These are phyloP conservation scores for Drosophila antonietae DNA, from an alignment of 2,888 invertebrate genomes.

Conservation along the genomic window DNA sequence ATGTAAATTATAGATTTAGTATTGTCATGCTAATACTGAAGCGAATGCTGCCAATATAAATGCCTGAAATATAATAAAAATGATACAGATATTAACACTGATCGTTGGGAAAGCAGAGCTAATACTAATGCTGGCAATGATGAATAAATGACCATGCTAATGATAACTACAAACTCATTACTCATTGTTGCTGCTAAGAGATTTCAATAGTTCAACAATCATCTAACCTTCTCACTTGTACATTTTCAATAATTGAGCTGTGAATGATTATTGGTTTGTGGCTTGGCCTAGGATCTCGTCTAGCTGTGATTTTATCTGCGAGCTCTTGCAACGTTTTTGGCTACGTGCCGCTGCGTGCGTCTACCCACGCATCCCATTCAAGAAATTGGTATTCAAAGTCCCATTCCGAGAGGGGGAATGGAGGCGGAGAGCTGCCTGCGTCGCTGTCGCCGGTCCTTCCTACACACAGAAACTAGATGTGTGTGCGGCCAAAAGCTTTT, in stretches of 20 bases:
- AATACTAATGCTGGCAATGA: background rate
- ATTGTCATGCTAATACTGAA: too few species aligned
- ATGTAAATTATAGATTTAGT: too few species aligned
- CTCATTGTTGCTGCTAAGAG: background rate
- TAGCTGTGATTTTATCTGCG: constrained; percentile 48
- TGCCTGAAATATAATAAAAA: background rate
- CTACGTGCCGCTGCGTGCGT: constrained; percentile 48
- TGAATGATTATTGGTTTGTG: constrained; percentile 36
- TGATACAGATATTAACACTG: background rate
- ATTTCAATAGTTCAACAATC: background rate
- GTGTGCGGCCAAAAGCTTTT: constrained; percentile 52
- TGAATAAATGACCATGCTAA: background rate
- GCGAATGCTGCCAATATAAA: background rate
- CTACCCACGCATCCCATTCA: constrained; percentile 56
- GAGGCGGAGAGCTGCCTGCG: constrained; percentile 33
- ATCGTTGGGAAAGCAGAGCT: background rate
- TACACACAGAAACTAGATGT: constrained; percentile 47
- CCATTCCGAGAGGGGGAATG: constrained; percentile 20
- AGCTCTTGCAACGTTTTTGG: constrained; percentile 57
- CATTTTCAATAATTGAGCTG: background rate
- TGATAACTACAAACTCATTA: background rate
- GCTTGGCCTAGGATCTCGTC: constrained; percentile 30
- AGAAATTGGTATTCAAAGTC: constrained; percentile 53
- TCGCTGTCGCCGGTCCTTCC: constrained; percentile 47
- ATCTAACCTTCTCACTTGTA: background rate